A percentile compares a stretch with the other conserved stretches of the same genome.
phyloP scores from a whole-genome alignment of 2,888 invertebrate genomes.

The Hydriomena furcata region DNA sequence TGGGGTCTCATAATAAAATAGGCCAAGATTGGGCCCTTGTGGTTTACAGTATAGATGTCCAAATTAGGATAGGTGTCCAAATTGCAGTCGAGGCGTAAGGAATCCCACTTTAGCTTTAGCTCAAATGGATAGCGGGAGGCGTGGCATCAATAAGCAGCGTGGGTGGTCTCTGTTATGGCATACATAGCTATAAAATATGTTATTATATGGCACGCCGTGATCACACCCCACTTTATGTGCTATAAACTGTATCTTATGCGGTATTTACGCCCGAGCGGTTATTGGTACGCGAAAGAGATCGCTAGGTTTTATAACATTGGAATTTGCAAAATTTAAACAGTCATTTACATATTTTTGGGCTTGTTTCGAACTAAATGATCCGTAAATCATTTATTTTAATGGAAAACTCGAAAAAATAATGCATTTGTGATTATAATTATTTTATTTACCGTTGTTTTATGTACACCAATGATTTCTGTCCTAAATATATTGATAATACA shows the following conservation, averaged over 20 bases:
- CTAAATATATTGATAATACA: background rate
- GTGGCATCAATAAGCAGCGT: slow-evolving; percentile 63
- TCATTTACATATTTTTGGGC: slow-evolving; percentile 8
- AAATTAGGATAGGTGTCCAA: slow-evolving; percentile 64
- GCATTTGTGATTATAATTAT: too few relatives aligned
- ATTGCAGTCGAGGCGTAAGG: slow-evolving; percentile 45
- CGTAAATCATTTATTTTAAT: background rate
- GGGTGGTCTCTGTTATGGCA: slow-evolving; percentile 66
- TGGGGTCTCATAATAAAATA: slow-evolving; percentile 28
- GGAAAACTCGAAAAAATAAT: background rate
- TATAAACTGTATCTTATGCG: slow-evolving; percentile 42
- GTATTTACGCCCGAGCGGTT: slow-evolving; percentile 32
- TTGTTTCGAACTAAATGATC: background rate
- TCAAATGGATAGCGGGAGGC: slow-evolving; percentile 71
- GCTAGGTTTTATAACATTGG: too few relatives aligned
- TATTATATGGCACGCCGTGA: slow-evolving; percentile 57
- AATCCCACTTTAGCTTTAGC: slow-evolving; percentile 38
- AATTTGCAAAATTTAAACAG: slow-evolving; percentile 25
- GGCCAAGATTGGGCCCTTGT: slow-evolving; percentile 22
- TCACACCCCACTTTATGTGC: slow-evolving; percentile 68
- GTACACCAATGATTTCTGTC: background rate
- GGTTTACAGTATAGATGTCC: slow-evolving; percentile 49
- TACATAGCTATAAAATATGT: slow-evolving; percentile 64
- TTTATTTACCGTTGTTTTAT: too few relatives aligned
- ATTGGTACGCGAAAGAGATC: slow-evolving; percentile 28